phyloP scores from a whole-genome alignment of 2,888 invertebrate genomes.

The Ectobius pallidus region DNA sequence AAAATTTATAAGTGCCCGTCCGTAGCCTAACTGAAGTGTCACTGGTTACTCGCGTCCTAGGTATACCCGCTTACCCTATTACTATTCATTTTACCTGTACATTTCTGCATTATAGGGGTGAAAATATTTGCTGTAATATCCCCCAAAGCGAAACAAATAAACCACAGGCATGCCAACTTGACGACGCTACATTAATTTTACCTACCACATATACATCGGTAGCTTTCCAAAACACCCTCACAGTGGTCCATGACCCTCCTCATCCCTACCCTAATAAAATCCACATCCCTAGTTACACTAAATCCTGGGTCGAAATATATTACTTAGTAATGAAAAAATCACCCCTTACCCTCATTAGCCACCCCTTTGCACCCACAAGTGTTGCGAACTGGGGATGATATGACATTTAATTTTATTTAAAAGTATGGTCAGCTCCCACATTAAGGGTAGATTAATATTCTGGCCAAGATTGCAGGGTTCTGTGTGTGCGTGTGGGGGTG shows the following conservation, averaged over 20 bases:
- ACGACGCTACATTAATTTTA: not conserved
- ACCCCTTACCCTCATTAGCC: conserved; percentile 5
- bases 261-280: not conserved
- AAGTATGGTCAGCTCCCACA: conserved; percentile 18
- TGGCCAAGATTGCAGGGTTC: not conserved
- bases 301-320: conserved; percentile 4
- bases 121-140: too few relatives aligned
- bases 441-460: conserved; percentile 21
- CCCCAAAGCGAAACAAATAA: not conserved
- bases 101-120: too few relatives aligned
- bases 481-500: not conserved
- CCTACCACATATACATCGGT: not conserved
- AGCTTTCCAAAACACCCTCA: not conserved
- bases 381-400: not conserved
- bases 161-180: not conserved
- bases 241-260: not conserved
- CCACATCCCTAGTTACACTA: not conserved
- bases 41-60: too few relatives aligned
- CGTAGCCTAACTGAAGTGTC: too few relatives aligned
- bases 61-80: too few relatives aligned
- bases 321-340: not conserved
- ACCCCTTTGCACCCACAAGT: not conserved
- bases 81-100: too few relatives aligned
- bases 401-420: conserved; percentile 22
- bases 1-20: too few relatives aligned